These are phyloP conservation scores for Geococcyx californianus DNA, from an alignment of 2,113 vertebrate species.

Conservation along the genomic window DNA sequence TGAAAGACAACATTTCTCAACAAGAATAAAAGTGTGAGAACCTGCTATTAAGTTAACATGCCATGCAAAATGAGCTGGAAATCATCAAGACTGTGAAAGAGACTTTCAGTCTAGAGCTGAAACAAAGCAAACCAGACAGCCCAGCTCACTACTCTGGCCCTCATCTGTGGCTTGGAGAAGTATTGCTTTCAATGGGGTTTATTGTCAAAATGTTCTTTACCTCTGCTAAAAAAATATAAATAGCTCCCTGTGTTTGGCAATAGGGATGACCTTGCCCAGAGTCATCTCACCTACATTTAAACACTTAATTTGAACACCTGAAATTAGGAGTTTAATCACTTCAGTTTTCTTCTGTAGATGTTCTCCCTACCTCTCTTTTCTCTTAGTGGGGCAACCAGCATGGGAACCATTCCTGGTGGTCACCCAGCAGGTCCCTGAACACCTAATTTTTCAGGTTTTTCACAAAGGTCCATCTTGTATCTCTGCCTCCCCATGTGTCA, in stretches of 20 bases:
- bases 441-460: neutral
- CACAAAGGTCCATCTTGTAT: neutral
- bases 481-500: neutral
- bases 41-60: neutral
- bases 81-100: neutral
- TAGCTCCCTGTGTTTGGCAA: neutral
- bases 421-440: neutral
- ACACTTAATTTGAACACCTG: neutral
- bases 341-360: neutral
- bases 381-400: neutral
- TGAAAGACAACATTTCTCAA: neutral
- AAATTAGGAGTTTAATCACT: neutral
- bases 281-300: neutral
- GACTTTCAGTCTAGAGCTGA: neutral
- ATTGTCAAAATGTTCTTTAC: neutral
- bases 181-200: neutral
- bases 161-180: accelerated
- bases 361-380: neutral
- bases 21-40: neutral
- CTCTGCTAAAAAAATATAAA: neutral
- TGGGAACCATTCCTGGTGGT: neutral
- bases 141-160: neutral
- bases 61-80: neutral
- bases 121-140: neutral
- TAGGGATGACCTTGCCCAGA: neutral